These are phyloP conservation scores for Anoplophora glabripennis DNA, from an alignment of 1,140 invertebrate species.

Conservation along the genomic window DNA sequence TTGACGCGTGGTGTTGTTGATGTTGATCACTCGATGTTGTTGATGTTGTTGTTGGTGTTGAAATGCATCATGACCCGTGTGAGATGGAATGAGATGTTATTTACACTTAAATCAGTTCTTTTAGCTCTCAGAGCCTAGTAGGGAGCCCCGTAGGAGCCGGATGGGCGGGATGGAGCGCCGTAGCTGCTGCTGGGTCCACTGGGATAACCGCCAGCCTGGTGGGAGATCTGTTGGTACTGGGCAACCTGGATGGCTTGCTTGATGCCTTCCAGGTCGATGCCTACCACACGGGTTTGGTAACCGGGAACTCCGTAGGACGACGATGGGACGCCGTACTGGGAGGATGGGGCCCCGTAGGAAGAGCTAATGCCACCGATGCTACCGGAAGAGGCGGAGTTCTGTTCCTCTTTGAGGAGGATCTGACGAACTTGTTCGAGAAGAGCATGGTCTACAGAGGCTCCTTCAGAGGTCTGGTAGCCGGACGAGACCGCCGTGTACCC, in stretches of 20 bases:
- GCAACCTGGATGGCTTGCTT: constrained; percentile 74
- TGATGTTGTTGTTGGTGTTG: constrained; percentile 34
- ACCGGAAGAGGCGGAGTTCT: constrained; percentile 55
- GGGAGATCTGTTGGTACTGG: constrained; percentile 61
- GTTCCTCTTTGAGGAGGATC: constrained; percentile 77
- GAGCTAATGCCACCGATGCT: constrained; percentile 50
- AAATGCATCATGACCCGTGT: constrained; percentile 50
- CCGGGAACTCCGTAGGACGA: constrained; percentile 58
- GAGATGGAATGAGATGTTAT: constrained; percentile 38
- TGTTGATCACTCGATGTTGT: constrained; percentile 33
- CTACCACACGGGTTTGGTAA: constrained; percentile 62
- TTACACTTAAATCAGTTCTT: constrained; percentile 40
- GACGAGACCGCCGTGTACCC: constrained; percentile 69
- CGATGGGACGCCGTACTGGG: constrained; percentile 61
- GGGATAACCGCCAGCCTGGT: constrained; percentile 44
- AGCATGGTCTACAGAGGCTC: constrained; percentile 71
- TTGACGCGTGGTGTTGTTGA: constrained; percentile 37
- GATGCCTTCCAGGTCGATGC: constrained; percentile 71
- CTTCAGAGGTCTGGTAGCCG: constrained; percentile 72
- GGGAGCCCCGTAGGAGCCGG: constrained; percentile 61
- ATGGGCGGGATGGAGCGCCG: constrained; percentile 47
- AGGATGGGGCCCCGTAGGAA: constrained; percentile 56
- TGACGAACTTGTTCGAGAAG: constrained; percentile 77
- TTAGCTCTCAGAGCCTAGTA: constrained; percentile 38
- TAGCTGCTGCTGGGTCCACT: constrained; percentile 41